A percentile compares a stretch with the other conserved stretches of the same genome.
phyloP scores from a whole-genome alignment of 2,797 vertebrate species.

The Morelia viridis region DNA sequence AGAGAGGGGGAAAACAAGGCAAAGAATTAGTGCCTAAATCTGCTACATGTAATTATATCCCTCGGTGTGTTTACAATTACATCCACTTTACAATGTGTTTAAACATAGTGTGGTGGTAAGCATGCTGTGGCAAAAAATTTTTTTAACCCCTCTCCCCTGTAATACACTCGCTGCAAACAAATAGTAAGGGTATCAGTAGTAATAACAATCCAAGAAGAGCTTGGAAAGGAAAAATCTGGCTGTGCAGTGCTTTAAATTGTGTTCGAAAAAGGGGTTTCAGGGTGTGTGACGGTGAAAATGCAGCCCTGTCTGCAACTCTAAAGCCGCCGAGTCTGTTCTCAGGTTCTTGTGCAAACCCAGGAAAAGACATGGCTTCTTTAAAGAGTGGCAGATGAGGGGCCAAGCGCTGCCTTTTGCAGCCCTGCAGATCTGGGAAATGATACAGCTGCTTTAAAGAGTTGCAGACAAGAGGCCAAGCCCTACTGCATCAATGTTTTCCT shows the following conservation, averaged over 20 bases:
- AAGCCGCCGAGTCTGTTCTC: not conserved
- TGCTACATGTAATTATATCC: slow-evolving; percentile 81
- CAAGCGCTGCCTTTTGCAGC: not conserved
- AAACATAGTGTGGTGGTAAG: slow-evolving; percentile 73
- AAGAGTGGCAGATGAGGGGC: not conserved
- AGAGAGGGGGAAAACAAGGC: slow-evolving; percentile 48
- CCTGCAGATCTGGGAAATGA: not conserved
- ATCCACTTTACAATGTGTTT: slow-evolving; percentile 80
- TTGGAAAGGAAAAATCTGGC: not conserved
- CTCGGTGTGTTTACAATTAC: slow-evolving; percentile 80
- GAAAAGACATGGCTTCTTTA: not conserved
- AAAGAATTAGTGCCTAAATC: slow-evolving; percentile 81
- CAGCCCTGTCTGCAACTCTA: slow-evolving; percentile 35
- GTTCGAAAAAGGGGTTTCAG: not conserved
- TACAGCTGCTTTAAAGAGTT: not conserved
- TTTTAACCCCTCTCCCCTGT: slow-evolving; percentile 27
- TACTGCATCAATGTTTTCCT: not conserved
- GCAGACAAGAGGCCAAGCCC: not conserved
- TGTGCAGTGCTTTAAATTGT: not conserved
- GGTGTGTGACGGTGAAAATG: slow-evolving; percentile 24
- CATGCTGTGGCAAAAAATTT: slow-evolving; percentile 73
- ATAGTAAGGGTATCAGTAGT: slow-evolving; percentile 44
- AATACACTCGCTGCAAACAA: slow-evolving; percentile 65
- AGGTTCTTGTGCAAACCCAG: not conserved
- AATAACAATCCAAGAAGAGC: slow-evolving; percentile 15